Conservation (phyloP, 1,140 invertebrate species). For the Eupeodes corollae region DNA sequence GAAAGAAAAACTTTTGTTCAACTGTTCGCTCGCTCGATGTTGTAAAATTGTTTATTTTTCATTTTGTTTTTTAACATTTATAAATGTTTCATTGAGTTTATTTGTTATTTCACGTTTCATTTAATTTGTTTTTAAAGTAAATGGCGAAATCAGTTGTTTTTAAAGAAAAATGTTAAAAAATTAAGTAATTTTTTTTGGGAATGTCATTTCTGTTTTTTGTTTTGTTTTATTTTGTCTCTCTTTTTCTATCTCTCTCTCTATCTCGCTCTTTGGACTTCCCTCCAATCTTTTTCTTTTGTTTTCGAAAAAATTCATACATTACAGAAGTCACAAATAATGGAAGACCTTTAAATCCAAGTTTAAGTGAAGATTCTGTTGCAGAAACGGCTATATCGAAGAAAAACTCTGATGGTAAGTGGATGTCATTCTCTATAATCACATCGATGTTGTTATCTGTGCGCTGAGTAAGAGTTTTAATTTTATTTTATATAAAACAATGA, state of each 20-base stretch:
- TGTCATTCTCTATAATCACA: constrained; percentile 13
- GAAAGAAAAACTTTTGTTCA: no score
- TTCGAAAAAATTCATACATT: constrained; percentile 16
- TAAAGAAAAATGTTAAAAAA: not conserved
- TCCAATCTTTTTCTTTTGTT: not conserved
- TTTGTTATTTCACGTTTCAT: no score
- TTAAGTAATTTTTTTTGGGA: not conserved
- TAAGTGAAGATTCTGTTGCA: constrained; percentile 64
- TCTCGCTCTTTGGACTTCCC: no score
- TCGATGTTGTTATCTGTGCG: not conserved
- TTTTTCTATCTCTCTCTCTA: no score
- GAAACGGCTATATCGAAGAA: constrained; percentile 65
- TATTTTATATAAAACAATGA: no score
- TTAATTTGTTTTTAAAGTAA: no score
- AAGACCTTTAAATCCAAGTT: constrained; percentile 53
- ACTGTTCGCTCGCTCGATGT: no score
- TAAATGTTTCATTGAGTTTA: no score
- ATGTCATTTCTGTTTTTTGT: not conserved
- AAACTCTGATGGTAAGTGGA: constrained; percentile 68
- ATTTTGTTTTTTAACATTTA: no score
- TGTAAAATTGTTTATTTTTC: no score
- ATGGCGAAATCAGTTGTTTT: not conserved
- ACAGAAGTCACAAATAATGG: constrained; percentile 40
- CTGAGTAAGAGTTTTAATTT: no score
- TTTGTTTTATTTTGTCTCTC: no score